Percentiles rank a stretch among this genome's conserved stretches.
Conservation (phyloP, 2,797 vertebrate species). For the Ambastaia sidthimunki region DNA sequence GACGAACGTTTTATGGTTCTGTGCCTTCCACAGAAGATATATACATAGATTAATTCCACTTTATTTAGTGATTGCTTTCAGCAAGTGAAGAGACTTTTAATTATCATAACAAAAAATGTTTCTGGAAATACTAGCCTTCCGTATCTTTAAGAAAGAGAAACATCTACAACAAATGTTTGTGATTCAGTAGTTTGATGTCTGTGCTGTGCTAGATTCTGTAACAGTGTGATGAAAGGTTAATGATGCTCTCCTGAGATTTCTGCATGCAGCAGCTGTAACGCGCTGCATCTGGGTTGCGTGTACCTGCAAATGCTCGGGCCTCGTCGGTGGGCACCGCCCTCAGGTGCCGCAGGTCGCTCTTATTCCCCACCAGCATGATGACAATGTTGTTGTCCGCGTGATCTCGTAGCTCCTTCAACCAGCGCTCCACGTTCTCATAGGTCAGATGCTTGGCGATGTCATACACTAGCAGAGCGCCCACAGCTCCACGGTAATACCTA, state of each 20-base stretch:
- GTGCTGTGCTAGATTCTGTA: background rate
- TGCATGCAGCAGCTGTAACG: background rate
- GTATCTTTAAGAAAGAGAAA: background rate
- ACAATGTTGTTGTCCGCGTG: conserved; percentile 97
- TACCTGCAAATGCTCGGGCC: conserved; percentile 96
- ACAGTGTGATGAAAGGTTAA: background rate
- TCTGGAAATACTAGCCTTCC: no score
- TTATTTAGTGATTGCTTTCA: no score
- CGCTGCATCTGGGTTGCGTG: background rate
- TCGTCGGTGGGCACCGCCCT: conserved; percentile 96
- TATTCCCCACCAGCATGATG: conserved; percentile 99
- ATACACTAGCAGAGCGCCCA: conserved; percentile 92
- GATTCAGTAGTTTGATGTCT: background rate
- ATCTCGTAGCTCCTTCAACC: conserved; percentile 96
- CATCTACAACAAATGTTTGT: background rate
- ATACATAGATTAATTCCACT: no score
- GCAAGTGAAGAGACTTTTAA: no score
- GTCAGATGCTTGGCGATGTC: conserved; percentile 98
- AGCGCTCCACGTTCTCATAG: conserved; percentile 97
- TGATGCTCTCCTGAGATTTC: no score
- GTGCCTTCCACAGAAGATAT: no score
- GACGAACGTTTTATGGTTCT: no score
- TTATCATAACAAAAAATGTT: no score
- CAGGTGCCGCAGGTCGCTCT: conserved; percentile 96
- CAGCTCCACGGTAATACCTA: conserved; percentile 95